Percentiles rank a stretch among this genome's conserved stretches.
phyloP scores from a whole-genome alignment of 2,113 vertebrate genomes.

The Gymnobelideus leadbeateri region DNA sequence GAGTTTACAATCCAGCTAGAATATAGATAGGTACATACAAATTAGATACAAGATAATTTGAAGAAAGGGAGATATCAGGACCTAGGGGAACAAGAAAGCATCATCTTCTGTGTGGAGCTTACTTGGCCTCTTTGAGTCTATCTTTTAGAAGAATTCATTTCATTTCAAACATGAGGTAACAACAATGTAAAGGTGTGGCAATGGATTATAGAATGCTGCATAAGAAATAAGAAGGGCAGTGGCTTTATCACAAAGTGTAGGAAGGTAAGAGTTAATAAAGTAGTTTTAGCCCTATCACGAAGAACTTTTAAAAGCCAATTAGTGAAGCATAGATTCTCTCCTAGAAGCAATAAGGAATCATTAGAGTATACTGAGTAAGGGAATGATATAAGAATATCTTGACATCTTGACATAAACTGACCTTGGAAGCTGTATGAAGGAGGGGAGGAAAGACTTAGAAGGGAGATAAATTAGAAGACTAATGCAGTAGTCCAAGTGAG shows the following conservation, averaged over 20 bases:
- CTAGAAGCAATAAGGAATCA: not conserved
- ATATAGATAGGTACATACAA: not conserved
- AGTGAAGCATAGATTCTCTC: not conserved
- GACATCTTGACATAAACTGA: not conserved
- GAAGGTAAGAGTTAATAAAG: not conserved
- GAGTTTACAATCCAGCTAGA: not conserved
- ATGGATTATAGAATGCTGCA: not conserved
- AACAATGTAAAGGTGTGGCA: not conserved
- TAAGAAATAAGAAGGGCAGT: not conserved
- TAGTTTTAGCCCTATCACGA: not conserved
- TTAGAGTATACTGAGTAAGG: not conserved
- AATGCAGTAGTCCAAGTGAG: not conserved
- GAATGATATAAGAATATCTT: not conserved
- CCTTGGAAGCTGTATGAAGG: not conserved
- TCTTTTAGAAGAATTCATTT: not conserved
- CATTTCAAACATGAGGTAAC: not conserved
- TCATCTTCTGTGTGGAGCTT: too few relatives aligned
- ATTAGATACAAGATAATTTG: not conserved
- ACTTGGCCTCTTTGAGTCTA: too few relatives aligned
- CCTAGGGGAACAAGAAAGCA: not conserved
- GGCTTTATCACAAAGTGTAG: not conserved
- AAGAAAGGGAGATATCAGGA: not conserved
- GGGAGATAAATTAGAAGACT: not conserved
- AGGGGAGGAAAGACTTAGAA: not conserved
- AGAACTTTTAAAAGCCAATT: not conserved